Evolutionary conservation across 1,140 invertebrate species (phyloP), one percentile per base, ranked within the genome.

Genomic region (Lucilia sericata): DNA sequence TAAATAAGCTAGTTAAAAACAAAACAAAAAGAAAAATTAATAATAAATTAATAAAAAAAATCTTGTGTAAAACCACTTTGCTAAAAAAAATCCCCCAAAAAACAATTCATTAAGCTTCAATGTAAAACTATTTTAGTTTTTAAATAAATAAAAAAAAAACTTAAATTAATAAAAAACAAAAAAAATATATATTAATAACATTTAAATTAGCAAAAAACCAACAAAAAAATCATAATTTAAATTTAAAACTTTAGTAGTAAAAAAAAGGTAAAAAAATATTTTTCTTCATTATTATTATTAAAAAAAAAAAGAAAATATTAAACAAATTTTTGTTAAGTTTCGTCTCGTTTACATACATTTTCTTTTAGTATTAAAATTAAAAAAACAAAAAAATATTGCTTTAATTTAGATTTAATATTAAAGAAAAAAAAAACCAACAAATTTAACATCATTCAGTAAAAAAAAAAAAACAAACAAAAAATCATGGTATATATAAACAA

Each of bases 371-470:
- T 75, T 55, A 70, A 34, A 83, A 76, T 19, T 55, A 76, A 34
- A 76, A 55, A 21, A 82, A 82, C 12, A 21, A 82, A 82, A 60
- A 10, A 55, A 75, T 19, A 74, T 51, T 74, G 70, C 82, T 83
- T 84, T 84, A 65, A 51, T 78, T 78, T 78, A 84, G 74, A 76
- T 65, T 84, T 75, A 84, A 76, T 76, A 51, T 60, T 42, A 12
- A 84, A 84, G 14, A 36, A 10, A 83, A 83, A 83, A 83, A 74
- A 30, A 60, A 55, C 55, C 49, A 55, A 81, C 47, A 81, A 70
- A 65, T 82, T 70, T 34, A 51, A 84, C n/a, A 80, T 80, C 76
- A 80, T 80, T 80, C 76, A 80, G 42, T 12, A 76, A 36, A 21
- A 83, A 84, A 8, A 60, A 51, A 83, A 42, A 12, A 83, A n/a